Evolutionary conservation across 2,113 vertebrate genomes (phyloP), one percentile per base, ranked within the genome.

Genomic region (Mirza zaza): DNA sequence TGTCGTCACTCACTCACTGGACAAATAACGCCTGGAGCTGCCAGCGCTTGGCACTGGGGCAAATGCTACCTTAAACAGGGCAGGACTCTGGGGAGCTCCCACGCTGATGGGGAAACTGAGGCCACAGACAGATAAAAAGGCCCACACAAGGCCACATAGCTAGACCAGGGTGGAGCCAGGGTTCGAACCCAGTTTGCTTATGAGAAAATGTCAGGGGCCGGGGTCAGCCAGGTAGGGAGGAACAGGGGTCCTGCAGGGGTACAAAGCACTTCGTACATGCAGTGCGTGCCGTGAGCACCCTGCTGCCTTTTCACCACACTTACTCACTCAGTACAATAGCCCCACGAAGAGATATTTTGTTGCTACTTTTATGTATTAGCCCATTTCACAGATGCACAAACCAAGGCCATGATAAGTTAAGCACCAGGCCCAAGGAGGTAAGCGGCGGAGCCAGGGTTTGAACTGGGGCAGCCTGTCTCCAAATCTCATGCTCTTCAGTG

Each of bases 161-260:
- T 34, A 80, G n/a, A 77, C 45, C 42, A 2, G 3, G 32, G 57
- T 27, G 20, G 8, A 75, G 52, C 52, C 6, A 27, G 25, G 18
- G 18, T 25, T 55, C 65, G 70, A 67, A 59, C 42, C 10, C 48
- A n/a, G 48, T 59, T 42, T 48, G n/a, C 36, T 42, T 57, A 3
- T 1, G 25, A 48, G 20, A 17, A 36, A 45, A 59, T 48, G 63
- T 71, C 52, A 80, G 42, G 23, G 45, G n/a, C 55, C 55, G 21
- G 55, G 20, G 55, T 59, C 34, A n/a, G 42, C 23, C 17, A 76
- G 50, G 23, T 61, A 48, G 36, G 63, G 18, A 61, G 52, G 34
- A 57, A 15, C 4, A 7, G 13, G 34, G n/a, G 55, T 21, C 15
- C 29, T 17, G 2, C 14, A 0, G 1, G 8, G 20, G 9, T 17